A percentile compares a stretch with the other conserved stretches of the same genome.
Evolutionary conservation across 2,888 invertebrate genomes (phyloP).

Genomic region (Cactoblastis cactorum): DNA sequence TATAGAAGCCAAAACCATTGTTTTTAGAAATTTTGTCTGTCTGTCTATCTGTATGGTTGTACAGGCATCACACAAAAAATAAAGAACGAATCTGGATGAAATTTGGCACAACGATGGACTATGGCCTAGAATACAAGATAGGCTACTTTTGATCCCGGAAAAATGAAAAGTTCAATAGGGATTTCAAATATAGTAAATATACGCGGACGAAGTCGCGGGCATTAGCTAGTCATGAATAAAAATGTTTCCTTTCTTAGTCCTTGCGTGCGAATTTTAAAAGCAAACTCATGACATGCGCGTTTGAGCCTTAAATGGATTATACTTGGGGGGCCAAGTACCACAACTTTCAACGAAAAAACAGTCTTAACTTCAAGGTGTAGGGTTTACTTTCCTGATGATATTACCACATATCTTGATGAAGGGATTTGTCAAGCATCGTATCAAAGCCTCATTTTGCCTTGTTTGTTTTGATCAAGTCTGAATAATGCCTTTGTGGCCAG

Average conservation of each 20-base stretch:
- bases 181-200: too few relatives aligned
- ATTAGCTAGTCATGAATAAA: background rate
- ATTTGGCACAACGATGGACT: too few relatives aligned
- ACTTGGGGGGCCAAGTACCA: slow-evolving; percentile 8
- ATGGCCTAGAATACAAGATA: too few relatives aligned
- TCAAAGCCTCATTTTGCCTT: slow-evolving; percentile 35
- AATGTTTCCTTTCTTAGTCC: background rate
- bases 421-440: slow-evolving; percentile 62
- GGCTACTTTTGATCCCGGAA: too few relatives aligned
- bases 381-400: slow-evolving; percentile 5
- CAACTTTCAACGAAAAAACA: slow-evolving; percentile 15
- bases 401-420: slow-evolving; percentile 24
- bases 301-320: slow-evolving; percentile 26
- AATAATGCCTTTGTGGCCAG: slow-evolving; percentile 41
- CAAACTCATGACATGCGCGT: slow-evolving; percentile 28
- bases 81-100: too few relatives aligned
- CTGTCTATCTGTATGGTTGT: too few relatives aligned
- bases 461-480: slow-evolving; percentile 55
- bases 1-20: too few relatives aligned
- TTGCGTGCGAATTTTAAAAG: slow-evolving; percentile 7
- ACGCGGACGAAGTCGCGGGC: too few relatives aligned
- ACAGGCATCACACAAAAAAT: too few relatives aligned
- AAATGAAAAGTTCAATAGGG: too few relatives aligned
- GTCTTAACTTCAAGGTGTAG: slow-evolving; percentile 19
- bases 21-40: too few relatives aligned